phyloP scores from a whole-genome alignment of 2,797 vertebrate species.

The Enteromius paludinosus region DNA sequence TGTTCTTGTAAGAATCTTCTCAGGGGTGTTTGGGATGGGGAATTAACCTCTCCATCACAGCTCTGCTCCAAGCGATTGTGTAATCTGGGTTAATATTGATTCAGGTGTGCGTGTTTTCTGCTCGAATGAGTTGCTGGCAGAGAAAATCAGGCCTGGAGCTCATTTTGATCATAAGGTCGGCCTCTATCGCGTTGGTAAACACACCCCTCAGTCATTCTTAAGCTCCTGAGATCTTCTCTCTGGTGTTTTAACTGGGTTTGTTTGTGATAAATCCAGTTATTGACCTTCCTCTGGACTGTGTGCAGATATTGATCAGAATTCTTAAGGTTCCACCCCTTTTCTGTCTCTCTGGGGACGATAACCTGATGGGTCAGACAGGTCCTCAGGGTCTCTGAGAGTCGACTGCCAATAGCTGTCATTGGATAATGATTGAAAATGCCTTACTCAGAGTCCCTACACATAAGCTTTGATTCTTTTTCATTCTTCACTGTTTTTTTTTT shows the following conservation, averaged over 20 bases:
- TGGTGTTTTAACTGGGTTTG: background rate
- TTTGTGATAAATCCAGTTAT: constrained; percentile 36
- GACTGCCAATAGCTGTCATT: background rate
- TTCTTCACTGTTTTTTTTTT: background rate
- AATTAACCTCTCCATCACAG: constrained; percentile 19
- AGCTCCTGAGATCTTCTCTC: background rate
- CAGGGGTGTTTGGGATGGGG: constrained; percentile 12
- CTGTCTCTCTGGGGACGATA: background rate
- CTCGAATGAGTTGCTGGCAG: constrained; percentile 23
- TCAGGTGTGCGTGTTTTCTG: constrained; percentile 46
- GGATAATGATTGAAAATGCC: background rate
- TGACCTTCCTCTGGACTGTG: constrained; percentile 18
- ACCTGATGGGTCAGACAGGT: constrained; percentile 15
- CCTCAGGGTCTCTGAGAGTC: constrained; percentile 3
- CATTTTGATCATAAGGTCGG: constrained; percentile 11
- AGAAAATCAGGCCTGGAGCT: constrained; percentile 10
- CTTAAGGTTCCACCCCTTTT: background rate
- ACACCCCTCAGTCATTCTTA: background rate
- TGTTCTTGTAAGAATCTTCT: constrained; percentile 7
- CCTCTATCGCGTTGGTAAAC: background rate
- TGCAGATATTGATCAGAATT: constrained; percentile 40
- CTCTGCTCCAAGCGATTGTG: constrained; percentile 13
- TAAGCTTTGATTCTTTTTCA: background rate
- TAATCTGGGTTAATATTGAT: constrained; percentile 48
- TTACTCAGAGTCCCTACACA: constrained; percentile 4